Conservation (phyloP, 92 coral and sea anemone genomes). For the Parazoanthus swiftii region DNA sequence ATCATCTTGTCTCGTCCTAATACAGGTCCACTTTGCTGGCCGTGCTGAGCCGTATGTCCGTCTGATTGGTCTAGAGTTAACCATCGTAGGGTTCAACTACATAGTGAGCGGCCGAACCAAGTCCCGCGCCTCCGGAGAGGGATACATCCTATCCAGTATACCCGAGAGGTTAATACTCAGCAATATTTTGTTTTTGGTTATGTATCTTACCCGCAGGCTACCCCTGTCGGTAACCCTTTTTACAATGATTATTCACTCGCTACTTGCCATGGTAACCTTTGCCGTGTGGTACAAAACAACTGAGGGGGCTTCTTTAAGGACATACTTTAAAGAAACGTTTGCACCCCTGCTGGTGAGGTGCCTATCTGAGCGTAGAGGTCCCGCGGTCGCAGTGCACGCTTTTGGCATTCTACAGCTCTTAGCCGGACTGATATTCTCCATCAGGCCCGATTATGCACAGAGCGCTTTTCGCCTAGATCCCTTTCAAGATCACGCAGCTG, state of each 20-base stretch:
- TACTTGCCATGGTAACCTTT: conserved; percentile 38
- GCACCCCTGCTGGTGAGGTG: conserved; percentile 42
- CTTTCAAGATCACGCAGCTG: conserved; percentile 44
- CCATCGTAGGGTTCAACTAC: conserved; percentile 30
- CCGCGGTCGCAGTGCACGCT: conserved; percentile 40
- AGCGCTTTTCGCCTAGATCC: conserved; percentile 39
- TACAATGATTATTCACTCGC: conserved; percentile 26
- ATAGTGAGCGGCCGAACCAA: conserved; percentile 39
- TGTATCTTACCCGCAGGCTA: not conserved
- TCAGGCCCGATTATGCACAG: conserved; percentile 35
- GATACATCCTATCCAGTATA: conserved; percentile 42
- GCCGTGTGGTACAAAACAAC: conserved; percentile 47
- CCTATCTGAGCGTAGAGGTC: conserved; percentile 36
- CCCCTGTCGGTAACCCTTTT: conserved; percentile 41
- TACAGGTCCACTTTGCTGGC: conserved; percentile 35
- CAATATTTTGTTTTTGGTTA: conserved; percentile 14
- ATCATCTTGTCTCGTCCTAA: not conserved
- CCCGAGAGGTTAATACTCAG: conserved; percentile 40
- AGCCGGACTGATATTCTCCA: conserved; percentile 31
- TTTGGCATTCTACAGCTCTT: conserved; percentile 47
- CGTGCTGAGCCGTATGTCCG: conserved; percentile 27
- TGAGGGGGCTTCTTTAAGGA: conserved; percentile 32
- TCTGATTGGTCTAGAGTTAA: conserved; percentile 28
- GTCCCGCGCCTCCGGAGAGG: conserved; percentile 41
- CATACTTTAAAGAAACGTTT: conserved; percentile 33